Percentiles rank a stretch among this genome's conserved stretches.
Evolutionary conservation across 2,888 invertebrate genomes (phyloP).

Genomic region (Gari tellinella): DNA sequence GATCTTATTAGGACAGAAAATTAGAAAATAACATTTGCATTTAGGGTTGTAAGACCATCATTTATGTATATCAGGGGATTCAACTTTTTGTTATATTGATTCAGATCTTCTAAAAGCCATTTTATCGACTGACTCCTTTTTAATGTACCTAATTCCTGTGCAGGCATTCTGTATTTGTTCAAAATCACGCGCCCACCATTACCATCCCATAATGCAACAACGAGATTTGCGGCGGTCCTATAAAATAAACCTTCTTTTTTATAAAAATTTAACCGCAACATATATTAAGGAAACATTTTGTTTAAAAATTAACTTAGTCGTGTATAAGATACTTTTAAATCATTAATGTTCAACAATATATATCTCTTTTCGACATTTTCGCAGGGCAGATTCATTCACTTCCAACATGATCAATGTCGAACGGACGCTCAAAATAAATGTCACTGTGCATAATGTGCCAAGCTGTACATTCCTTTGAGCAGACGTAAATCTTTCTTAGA

Average conservation of each 20-base stretch:
- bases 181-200: constrained; percentile 85
- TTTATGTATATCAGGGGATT: neutral
- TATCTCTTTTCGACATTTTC: no score
- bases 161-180: constrained; percentile 83
- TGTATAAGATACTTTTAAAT: no score
- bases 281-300: no score
- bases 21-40: constrained; percentile 16
- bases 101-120: constrained; percentile 11
- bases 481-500: no score
- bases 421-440: no score
- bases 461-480: no score
- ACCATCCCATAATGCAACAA: constrained; percentile 82
- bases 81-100: constrained; percentile 10
- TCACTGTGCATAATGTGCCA: no score
- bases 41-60: neutral
- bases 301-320: no score
- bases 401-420: neutral
- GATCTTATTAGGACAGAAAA: constrained; percentile 15
- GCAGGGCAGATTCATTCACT: no score
- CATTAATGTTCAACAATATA: no score
- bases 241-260: no score
- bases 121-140: constrained; percentile 18
- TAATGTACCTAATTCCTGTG: constrained; percentile 67
- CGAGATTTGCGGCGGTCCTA: constrained; percentile 18
- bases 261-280: no score